Conservation (phyloP, 2,113 vertebrate species). For the Athene cunicularia region DNA sequence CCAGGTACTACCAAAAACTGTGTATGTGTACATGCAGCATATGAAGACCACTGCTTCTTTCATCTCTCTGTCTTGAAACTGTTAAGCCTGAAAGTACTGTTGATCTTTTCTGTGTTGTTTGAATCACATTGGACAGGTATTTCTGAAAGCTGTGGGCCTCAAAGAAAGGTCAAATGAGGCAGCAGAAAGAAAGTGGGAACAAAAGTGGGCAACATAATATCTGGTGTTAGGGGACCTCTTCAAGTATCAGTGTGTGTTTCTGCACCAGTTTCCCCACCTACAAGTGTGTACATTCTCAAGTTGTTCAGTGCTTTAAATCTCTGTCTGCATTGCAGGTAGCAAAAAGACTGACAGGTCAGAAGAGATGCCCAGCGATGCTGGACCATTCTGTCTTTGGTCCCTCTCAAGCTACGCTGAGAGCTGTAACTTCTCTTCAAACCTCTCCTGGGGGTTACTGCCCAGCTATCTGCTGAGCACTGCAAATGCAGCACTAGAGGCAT, state of each 20-base stretch:
- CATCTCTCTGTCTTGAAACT: neutral
- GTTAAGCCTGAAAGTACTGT: neutral
- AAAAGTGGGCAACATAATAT: neutral
- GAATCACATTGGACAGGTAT: neutral
- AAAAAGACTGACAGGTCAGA: neutral
- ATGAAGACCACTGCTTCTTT: neutral
- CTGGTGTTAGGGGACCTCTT: neutral
- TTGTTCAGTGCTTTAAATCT: neutral
- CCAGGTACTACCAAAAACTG: conserved; percentile 67
- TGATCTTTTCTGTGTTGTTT: neutral
- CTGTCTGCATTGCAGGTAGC: neutral
- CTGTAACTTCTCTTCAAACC: neutral
- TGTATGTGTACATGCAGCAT: fast-evolving
- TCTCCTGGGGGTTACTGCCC: neutral
- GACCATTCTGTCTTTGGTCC: neutral
- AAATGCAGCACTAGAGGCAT: neutral
- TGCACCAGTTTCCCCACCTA: neutral
- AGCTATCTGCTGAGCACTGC: neutral
- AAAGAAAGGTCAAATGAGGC: neutral
- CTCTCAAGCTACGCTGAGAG: neutral
- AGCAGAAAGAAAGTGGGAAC: neutral
- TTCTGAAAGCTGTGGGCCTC: neutral
- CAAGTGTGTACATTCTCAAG: neutral
- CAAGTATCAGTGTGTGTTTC: neutral
- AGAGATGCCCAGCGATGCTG: neutral